Percentiles rank a stretch among this genome's conserved stretches.
phyloP scores from a whole-genome alignment of 92 coral and sea anemone genomes.

The Ricordea florida region DNA sequence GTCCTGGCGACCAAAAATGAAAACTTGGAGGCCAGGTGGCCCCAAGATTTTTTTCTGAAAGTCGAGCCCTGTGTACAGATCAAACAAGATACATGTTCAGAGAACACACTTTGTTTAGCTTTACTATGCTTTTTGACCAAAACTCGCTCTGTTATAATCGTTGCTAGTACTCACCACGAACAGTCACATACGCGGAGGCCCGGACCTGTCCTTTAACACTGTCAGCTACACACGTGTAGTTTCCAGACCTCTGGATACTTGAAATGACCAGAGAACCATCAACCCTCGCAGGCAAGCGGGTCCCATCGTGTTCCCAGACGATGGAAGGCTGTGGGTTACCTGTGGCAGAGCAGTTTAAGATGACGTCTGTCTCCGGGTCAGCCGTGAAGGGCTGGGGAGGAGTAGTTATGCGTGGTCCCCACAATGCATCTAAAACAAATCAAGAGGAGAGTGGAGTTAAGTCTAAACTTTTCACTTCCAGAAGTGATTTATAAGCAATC shows the following conservation, averaged over 20 bases:
- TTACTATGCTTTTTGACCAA: too few species aligned
- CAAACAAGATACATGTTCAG: too few species aligned
- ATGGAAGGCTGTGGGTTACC: constrained; percentile 79
- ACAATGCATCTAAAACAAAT: constrained; percentile 31
- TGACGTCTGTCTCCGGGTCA: constrained; percentile 87
- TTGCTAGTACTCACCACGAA: constrained; percentile 76
- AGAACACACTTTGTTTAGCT: too few species aligned
- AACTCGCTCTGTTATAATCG: too few species aligned
- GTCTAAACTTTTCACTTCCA: neutral
- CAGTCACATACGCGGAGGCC: constrained; percentile 79
- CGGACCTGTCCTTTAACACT: constrained; percentile 54
- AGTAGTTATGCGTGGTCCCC: constrained; percentile 65
- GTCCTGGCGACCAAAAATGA: too few species aligned
- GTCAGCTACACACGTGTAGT: constrained; percentile 76
- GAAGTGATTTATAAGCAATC: too few species aligned
- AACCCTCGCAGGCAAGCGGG: too few species aligned
- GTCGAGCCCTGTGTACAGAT: too few species aligned
- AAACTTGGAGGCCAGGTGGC: too few species aligned
- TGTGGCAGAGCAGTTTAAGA: constrained; percentile 75
- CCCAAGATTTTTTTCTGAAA: too few species aligned
- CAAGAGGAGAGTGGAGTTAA: neutral
- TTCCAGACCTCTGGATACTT: constrained; percentile 70
- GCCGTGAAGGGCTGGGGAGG: constrained; percentile 73
- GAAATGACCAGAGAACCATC: constrained; percentile 52
- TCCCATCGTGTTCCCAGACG: constrained; percentile 73